phyloP scores from a whole-genome alignment of 2,113 vertebrate genomes.

The Zapus hudsonius region DNA sequence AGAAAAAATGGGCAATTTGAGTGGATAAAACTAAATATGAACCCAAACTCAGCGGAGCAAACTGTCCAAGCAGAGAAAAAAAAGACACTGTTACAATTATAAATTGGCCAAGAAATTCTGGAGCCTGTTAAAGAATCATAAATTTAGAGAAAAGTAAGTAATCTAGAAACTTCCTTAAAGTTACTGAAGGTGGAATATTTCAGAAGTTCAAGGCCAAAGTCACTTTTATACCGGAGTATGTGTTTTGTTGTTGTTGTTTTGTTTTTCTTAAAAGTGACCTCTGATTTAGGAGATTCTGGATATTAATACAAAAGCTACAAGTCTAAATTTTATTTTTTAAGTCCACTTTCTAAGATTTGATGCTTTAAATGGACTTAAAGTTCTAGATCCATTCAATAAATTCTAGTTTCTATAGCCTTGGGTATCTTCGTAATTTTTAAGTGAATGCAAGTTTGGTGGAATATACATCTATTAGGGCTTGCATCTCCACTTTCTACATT shows the following conservation, averaged over 20 bases:
- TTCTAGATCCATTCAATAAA: not conserved
- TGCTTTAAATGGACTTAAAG: not conserved
- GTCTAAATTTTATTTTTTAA: conserved; percentile 4
- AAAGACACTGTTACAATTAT: conserved; percentile 68
- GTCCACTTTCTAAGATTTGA: not conserved
- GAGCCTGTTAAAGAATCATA: conserved; percentile 56
- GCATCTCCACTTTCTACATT: conserved; percentile 1
- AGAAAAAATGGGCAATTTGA: conserved; percentile 82
- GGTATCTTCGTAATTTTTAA: conserved; percentile 26
- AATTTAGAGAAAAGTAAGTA: conserved; percentile 38
- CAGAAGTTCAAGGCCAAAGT: not conserved
- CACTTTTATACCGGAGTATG: not conserved
- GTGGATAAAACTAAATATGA: conserved; percentile 82
- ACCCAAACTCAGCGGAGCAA: conserved; percentile 75
- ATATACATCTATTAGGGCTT: not conserved
- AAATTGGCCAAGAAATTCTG: conserved; percentile 66
- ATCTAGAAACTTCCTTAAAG: conserved; percentile 51
- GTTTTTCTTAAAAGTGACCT: not conserved
- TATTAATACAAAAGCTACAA: not conserved
- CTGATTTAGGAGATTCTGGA: conserved; percentile 25
- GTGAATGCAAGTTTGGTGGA: not conserved
- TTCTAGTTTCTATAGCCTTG: conserved; percentile 1
- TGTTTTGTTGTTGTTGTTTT: too few relatives aligned
- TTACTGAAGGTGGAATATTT: not conserved
- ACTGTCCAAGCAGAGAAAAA: conserved; percentile 72